Conservation (phyloP, 1,140 invertebrate species). For the Cydia pomonella region DNA sequence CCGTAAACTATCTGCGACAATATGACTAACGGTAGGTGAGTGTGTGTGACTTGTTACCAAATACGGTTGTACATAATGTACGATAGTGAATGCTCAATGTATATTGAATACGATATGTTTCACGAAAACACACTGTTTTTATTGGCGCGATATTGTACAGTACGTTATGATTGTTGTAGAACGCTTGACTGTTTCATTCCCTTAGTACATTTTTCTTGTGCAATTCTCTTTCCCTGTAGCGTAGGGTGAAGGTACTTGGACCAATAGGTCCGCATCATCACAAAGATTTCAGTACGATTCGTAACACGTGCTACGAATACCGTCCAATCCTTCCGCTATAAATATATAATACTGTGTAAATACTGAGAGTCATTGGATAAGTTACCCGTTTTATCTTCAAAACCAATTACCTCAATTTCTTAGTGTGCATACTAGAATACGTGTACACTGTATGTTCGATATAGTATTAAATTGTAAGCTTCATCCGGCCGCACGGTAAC, state of each 20-base stretch:
- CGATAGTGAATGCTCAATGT: conserved; percentile 54
- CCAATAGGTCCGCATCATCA: background rate
- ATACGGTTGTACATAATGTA: conserved; percentile 62
- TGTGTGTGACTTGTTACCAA: conserved; percentile 68
- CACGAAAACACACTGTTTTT: conserved; percentile 46
- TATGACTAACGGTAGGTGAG: conserved; percentile 43
- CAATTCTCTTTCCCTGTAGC: background rate
- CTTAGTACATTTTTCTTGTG: conserved; percentile 3
- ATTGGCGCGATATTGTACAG: conserved; percentile 42
- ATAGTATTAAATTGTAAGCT: conserved; percentile 70
- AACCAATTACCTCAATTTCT: conserved; percentile 79
- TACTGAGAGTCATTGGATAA: conserved; percentile 73
- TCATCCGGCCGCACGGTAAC: conserved; percentile 58
- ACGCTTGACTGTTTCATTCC: conserved; percentile 27
- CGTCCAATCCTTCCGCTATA: conserved; percentile 34
- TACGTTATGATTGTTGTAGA: conserved; percentile 24
- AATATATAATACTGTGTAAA: conserved; percentile 62
- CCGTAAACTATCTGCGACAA: conserved; percentile 57
- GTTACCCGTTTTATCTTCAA: conserved; percentile 74
- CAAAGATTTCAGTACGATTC: background rate
- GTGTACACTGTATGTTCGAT: conserved; percentile 63
- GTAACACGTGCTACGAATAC: background rate
- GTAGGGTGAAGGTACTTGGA: background rate
- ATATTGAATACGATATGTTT: conserved; percentile 40
- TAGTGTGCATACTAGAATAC: conserved; percentile 60